A percentile compares a stretch with the other conserved stretches of the same genome.
Evolutionary conservation across 2,797 vertebrate genomes (phyloP).

Genomic region (Peromyscus attwateri): DNA sequence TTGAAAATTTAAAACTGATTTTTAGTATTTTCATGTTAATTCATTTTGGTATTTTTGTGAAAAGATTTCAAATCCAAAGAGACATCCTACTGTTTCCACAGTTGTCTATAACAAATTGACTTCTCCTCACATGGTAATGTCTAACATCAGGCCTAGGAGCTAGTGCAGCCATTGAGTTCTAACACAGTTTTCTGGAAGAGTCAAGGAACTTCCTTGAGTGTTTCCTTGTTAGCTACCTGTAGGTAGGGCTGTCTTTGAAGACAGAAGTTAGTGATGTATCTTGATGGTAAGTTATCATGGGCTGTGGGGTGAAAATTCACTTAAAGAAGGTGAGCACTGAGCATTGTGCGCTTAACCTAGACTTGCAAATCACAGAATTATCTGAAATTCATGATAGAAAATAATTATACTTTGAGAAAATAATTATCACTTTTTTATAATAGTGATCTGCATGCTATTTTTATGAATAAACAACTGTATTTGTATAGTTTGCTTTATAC

Average conservation of each 20-base stretch:
- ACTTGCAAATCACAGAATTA: neutral
- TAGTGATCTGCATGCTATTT: neutral
- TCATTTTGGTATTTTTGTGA: neutral
- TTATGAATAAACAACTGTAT: neutral
- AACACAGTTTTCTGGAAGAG: neutral
- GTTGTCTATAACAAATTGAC: neutral
- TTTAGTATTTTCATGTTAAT: neutral
- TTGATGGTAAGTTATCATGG: fast-evolving
- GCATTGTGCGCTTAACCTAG: neutral
- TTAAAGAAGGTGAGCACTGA: neutral
- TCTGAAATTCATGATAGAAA: neutral
- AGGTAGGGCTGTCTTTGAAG: neutral
- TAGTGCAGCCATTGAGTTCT: neutral
- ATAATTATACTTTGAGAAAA: neutral
- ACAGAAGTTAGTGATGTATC: neutral
- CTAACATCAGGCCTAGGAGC: neutral
- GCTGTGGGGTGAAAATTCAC: neutral
- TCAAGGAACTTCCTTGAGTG: neutral
- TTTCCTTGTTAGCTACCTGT: neutral
- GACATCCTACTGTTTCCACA: neutral
- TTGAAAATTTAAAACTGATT: neutral
- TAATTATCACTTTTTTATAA: neutral
- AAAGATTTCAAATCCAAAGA: neutral
- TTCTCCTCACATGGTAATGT: neutral
- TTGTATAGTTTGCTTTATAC: neutral